phyloP scores from a whole-genome alignment of 2,113 vertebrate species.

The Etheostoma spectabile region DNA sequence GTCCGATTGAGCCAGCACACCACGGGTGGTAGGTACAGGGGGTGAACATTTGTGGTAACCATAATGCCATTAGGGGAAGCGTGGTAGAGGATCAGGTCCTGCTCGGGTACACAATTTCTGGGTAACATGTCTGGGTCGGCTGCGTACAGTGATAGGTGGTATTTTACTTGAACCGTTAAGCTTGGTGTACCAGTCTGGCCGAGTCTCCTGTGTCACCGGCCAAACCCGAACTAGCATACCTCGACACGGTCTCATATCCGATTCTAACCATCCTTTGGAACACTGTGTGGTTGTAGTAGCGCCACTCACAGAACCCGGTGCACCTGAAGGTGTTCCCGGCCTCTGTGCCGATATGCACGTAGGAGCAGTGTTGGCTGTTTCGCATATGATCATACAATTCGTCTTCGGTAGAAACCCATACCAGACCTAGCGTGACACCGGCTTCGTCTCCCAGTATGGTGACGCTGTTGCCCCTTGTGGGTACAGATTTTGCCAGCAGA shows the following conservation, averaged over 20 bases:
- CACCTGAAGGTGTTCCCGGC: slow-evolving; percentile 8
- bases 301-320: slow-evolving; percentile 8
- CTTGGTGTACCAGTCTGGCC: background rate
- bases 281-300: background rate
- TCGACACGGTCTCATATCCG: background rate
- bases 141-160: too few relatives aligned
- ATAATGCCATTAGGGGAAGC: background rate
- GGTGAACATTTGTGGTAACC: slow-evolving; percentile 5
- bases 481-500: background rate
- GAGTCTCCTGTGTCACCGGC: slow-evolving; percentile 11
- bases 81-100: slow-evolving; percentile 8
- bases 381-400: background rate
- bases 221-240: rapidly evolving
- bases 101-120: background rate
- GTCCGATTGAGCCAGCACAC: slow-evolving; percentile 15
- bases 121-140: background rate
- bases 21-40: background rate
- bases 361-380: background rate
- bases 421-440: background rate
- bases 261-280: background rate
- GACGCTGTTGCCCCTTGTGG: background rate
- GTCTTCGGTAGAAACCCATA: background rate
- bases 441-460: background rate
- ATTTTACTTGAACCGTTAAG: too few relatives aligned
- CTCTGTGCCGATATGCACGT: background rate